Base-by-base conservation (phyloP, 2,113 vertebrate species). In the Engraulis encrasicolus region DNA sequence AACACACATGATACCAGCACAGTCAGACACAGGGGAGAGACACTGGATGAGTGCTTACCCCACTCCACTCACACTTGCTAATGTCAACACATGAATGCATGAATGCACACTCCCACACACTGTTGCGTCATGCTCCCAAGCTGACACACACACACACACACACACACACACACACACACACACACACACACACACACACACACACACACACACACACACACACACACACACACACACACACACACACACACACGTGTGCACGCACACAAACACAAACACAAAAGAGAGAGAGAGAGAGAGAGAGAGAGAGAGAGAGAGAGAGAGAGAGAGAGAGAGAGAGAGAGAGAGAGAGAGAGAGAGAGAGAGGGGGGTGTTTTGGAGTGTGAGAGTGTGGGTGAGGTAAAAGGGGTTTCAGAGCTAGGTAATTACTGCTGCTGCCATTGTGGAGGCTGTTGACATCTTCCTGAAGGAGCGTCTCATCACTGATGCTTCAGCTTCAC, bases 371-470 rank as follows among this genome's bases (percentile, higher is more conserved):
- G 31, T 4, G 14, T 48, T 78, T 40, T 38, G 37, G 19, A 9
- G 50, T 83, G 19, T 36, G 77, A 48, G 82, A 74, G 48, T 87
- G 86, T 77, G 84, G 83, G 84, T 27, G 40, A 48, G 83, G 85
- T 85, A 40, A 78, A 79, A 78, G 71, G 78, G 81, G 84, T 78
- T 52, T 66, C 2, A 31, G 85, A n/a, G n/a, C n/a, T n/a, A n/a
- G 71, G 71, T 90, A 89, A 91, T 91, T 89, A 88, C 81, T 78
- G 84, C 17, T 18, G 86, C 50, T 83, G 86, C 90, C 89, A 91
- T 48, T 87, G 88, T 87, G 85, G 88, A 81, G 88, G 89, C 82
- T 90, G 87, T 90, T 92, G 90, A 93, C 92, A 88, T 89, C 90
- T 90, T 85, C 90, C 90, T 92, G 49, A 78, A 81, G 89, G 81